These are phyloP conservation scores for Ostrea denselamellosa DNA, from an alignment of 1,140 invertebrate genomes.

Conservation along the genomic window DNA sequence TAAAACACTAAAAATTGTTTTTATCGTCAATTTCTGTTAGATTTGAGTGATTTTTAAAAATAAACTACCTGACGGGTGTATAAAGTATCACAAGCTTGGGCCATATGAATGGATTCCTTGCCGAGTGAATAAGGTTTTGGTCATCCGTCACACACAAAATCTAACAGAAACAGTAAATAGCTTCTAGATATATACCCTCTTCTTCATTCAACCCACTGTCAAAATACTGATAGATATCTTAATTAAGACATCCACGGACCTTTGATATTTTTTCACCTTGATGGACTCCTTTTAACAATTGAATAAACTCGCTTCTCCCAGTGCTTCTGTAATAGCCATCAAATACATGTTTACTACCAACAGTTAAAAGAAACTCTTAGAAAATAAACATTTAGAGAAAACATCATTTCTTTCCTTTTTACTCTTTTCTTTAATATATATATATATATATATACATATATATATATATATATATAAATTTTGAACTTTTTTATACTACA, in stretches of 20 bases:
- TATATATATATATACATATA: too few species aligned
- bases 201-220: constrained; percentile 11
- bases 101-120: background rate
- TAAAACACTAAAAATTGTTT: too few species aligned
- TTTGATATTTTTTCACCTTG: background rate
- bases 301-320: background rate
- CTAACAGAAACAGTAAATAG: constrained; percentile 13
- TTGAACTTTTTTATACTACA: background rate
- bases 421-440: too few species aligned
- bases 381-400: background rate
- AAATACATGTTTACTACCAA: background rate
- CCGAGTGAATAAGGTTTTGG: background rate
- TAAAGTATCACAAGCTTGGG: background rate
- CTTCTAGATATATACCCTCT: background rate
- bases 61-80: background rate
- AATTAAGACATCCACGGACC: constrained; percentile 8
- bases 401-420: background rate
- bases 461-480: too few species aligned
- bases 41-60: too few species aligned
- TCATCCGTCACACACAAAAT: constrained; percentile 1
- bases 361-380: background rate
- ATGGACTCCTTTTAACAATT: background rate
- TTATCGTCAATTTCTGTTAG: too few species aligned
- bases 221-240: constrained; percentile 32
- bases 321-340: background rate